Evolutionary conservation across 2,888 invertebrate genomes (phyloP), one percentile per base, ranked within the genome.

Genomic region (Tridacna crocea): DNA sequence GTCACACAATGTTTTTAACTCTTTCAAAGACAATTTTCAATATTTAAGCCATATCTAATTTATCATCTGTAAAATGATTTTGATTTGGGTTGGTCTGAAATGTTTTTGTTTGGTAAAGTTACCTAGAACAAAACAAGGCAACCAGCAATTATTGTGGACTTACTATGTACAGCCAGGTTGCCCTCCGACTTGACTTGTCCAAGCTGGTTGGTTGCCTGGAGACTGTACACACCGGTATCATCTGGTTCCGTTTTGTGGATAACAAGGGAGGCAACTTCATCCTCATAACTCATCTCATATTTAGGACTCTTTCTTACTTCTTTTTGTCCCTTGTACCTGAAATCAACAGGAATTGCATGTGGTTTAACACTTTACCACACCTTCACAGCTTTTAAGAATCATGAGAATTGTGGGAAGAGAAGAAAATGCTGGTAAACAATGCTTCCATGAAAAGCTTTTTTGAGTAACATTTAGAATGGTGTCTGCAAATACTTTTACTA

Each of bases 221-320:
- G 91, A 51, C 87, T 86, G 90, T 94, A 94, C 17, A 88, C 88
- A 55, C 92, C 94, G 51, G 91, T 88, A 84, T 94, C 93, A 8
- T 85, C 88, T 36, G 90, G 89, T 72, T 92, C 91, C 6, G 92
- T 91, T 68, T 92, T 91, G 78, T 92, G 96, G 89, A 98, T 96
- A 48, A 96, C 96, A 74, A 99, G 94, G 65, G 91, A 83, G 22
- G 93, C 92, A 63, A 92, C 89, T 61, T 92, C 91, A 70, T 93
- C 92, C 78, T 92, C 93, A 51, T 92, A 91, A 75, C 90, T 92
- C 89, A 93, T 92, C 80, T 91, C 91, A 79, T 92, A 93, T 78
- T 92, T 92, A 24, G 91, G 87, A 63, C 91, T 91, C 88, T 92
- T 90, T 82, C 88, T 90, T 26, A 94, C 86, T 84, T 92, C 92